phyloP scores from a whole-genome alignment of 2,113 vertebrate genomes.

The Crotalus viridis region DNA sequence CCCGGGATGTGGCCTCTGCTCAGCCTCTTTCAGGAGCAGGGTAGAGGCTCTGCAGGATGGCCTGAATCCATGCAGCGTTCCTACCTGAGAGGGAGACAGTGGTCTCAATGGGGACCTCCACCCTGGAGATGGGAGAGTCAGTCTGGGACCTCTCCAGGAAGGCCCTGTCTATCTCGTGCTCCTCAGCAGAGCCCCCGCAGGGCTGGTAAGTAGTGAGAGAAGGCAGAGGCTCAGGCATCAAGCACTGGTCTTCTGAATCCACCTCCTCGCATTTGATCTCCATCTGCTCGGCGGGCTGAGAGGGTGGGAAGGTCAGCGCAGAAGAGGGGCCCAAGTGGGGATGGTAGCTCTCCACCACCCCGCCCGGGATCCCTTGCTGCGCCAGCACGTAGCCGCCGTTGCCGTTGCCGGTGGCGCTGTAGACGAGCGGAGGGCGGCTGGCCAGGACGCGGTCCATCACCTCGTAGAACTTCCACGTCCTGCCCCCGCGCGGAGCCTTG shows the following conservation, averaged over 20 bases:
- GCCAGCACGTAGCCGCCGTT: constrained; percentile 65
- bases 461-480: constrained; percentile 88
- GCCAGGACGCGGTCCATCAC: constrained; percentile 87
- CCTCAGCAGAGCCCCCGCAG: constrained; percentile 72
- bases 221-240: constrained; percentile 70
- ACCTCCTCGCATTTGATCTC: constrained; percentile 85
- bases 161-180: constrained; percentile 69
- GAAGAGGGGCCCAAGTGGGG: constrained; percentile 58
- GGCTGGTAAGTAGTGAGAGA: constrained; percentile 73
- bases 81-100: constrained; percentile 83
- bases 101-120: constrained; percentile 69
- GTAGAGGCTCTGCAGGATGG: not conserved
- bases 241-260: constrained; percentile 70
- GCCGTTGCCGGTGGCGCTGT: constrained; percentile 66
- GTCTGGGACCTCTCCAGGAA: constrained; percentile 63
- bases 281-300: constrained; percentile 75
- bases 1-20: not conserved
- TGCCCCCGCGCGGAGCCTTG: constrained; percentile 71
- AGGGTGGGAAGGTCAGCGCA: constrained; percentile 74
- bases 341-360: constrained; percentile 62
- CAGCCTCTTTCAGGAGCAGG: not conserved
- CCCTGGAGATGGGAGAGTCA: constrained; percentile 63
- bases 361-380: constrained; percentile 74
- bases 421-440: constrained; percentile 77
- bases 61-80: not conserved